Evolutionary conservation across 2,888 invertebrate species (phyloP), one percentile per base, ranked within the genome.

Genomic region (Leucophora obtusa): DNA sequence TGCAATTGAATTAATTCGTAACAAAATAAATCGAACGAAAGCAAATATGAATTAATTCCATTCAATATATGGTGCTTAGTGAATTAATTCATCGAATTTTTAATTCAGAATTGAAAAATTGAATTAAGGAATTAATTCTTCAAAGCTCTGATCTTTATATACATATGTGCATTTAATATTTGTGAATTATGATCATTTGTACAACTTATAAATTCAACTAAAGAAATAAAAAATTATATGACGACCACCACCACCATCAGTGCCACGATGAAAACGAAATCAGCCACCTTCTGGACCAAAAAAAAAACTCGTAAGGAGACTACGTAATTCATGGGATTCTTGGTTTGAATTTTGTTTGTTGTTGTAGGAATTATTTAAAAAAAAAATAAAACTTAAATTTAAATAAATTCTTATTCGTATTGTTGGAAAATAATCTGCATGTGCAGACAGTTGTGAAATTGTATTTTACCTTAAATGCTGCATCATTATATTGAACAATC

Each of bases 391-490:
- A 43, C n/a, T 58, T 9, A 66, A 65, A 69, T 70, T 70, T 54
- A 54, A 79, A 74, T 50, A 65, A 11, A 60, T 66, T 18, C 15
- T 6, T 8, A 38, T 51, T 51, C 18, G 24, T 53, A 53, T 65
- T 72, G 47, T 70, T 54, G 59, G 35, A 35, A 65, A 73, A 72
- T 76, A 76, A 82, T 82, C 81, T 82, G 76, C 86, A 88, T 88
- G 88, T 88, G 87, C 87, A 87, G 87, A 88, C 87, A 88, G 88
- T 85, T 88, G 88, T 88, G 87, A 88, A 88, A 88, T 88, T 88
- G 86, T 88, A 85, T 87, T 87, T 86, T 84, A 43, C 24, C 58
- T 81, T 76, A 68, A 83, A 74, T 66, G 70, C 66, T 54, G 68
- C 70, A 66, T 80, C 51, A 59, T 62, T 59, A 50, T 63, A 65